phyloP scores from a whole-genome alignment of 1,140 invertebrate genomes.

The Eulimnadia texana region DNA sequence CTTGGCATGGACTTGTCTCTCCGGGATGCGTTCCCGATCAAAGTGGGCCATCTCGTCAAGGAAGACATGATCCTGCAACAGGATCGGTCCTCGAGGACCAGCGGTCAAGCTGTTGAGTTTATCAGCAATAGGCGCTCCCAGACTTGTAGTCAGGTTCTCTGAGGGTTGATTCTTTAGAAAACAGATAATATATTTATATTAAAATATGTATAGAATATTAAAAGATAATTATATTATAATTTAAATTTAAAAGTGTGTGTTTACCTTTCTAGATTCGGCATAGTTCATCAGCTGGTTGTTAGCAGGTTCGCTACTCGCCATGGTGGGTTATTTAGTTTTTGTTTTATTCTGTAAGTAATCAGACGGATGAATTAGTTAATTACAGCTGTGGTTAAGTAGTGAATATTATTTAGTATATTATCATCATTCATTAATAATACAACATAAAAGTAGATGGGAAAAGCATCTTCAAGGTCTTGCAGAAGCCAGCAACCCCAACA shows the following conservation, averaged over 20 bases:
- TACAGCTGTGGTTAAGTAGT: too few relatives aligned
- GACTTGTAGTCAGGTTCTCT: constrained; percentile 41
- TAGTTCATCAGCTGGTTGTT: constrained; percentile 51
- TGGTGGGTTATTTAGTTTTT: too few relatives aligned
- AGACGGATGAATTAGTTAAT: too few relatives aligned
- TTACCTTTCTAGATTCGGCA: constrained; percentile 46
- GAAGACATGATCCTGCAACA: constrained; percentile 66
- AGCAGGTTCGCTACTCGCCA: constrained; percentile 37
- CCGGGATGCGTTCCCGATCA: constrained; percentile 82
- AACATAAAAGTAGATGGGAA: too few relatives aligned
- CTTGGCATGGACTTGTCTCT: constrained; percentile 94
- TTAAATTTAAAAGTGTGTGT: too few relatives aligned
- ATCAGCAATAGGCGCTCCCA: constrained; percentile 63
- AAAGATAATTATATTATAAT: too few relatives aligned
- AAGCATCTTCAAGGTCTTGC: too few relatives aligned
- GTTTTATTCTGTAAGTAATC: too few relatives aligned
- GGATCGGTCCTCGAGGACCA: constrained; percentile 71
- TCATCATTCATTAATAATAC: too few relatives aligned
- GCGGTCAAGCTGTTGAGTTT: constrained; percentile 64
- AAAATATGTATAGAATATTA: background rate
- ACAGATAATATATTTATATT: background rate
- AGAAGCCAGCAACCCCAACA: too few relatives aligned
- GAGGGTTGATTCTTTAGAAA: constrained; percentile 29
- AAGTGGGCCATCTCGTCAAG: constrained; percentile 84
- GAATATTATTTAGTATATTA: too few relatives aligned